These are phyloP conservation scores for Scomber colias DNA, from an alignment of 2,113 vertebrate species.

Conservation along the genomic window DNA sequence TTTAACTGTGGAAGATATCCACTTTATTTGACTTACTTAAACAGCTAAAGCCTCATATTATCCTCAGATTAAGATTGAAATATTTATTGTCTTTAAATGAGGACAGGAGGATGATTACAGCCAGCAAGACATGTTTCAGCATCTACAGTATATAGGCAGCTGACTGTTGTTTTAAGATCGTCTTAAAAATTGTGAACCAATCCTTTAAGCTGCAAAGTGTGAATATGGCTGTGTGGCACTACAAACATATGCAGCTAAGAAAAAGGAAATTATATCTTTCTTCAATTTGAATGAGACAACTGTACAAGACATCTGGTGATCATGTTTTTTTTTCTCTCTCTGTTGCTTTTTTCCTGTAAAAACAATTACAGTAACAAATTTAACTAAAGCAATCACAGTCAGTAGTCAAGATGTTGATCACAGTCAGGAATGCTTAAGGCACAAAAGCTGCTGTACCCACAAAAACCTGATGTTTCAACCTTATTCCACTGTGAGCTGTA, in stretches of 20 bases:
- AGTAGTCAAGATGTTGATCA: not conserved
- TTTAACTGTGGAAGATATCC: no score
- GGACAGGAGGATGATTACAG: no score
- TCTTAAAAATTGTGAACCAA: no score
- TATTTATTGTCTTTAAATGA: no score
- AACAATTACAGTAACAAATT: not conserved
- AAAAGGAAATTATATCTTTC: not conserved
- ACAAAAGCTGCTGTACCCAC: not conserved
- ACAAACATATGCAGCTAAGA: not conserved
- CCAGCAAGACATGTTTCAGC: no score
- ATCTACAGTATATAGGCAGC: no score
- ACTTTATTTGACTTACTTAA: no score
- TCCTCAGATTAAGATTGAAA: no score
- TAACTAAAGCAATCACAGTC: not conserved
- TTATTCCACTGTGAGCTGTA: not conserved
- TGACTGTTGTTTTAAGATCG: no score
- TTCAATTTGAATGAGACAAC: not conserved
- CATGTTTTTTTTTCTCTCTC: not conserved
- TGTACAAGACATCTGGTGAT: no score
- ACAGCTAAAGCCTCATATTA: no score
- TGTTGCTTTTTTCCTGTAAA: not conserved
- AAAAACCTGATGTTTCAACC: not conserved
- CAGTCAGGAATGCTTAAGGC: not conserved
- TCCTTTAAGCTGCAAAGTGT: not conserved
- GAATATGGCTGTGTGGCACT: not conserved